Conservation (phyloP, 2,888 invertebrate species). For the Aquatica leii region DNA sequence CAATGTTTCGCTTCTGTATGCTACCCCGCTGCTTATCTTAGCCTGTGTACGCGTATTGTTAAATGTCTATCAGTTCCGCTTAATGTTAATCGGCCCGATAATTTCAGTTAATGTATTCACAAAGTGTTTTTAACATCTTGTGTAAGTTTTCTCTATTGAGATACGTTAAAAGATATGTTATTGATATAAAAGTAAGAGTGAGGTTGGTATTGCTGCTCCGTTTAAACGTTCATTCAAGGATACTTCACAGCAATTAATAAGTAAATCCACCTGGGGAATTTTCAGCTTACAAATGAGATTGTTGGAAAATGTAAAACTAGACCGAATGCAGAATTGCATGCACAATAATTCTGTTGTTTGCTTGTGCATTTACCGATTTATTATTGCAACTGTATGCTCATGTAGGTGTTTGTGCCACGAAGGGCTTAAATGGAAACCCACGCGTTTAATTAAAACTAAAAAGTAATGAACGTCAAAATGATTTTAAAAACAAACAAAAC, state of each 20-base stretch:
- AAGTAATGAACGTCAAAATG: too few species aligned
- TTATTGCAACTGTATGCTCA: too few species aligned
- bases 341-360: not conserved
- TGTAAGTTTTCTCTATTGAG: constrained; percentile 10
- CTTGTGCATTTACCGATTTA: not conserved
- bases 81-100: constrained; percentile 17
- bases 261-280: constrained; percentile 28
- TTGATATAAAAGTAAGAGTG: constrained; percentile 5
- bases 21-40: constrained; percentile 22
- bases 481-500: too few species aligned
- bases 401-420: too few species aligned
- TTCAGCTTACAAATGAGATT: constrained; percentile 21
- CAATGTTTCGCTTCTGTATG: constrained; percentile 28
- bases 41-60: constrained; percentile 24
- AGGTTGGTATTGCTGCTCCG: constrained; percentile 20
- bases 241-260: constrained; percentile 28
- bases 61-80: constrained; percentile 20
- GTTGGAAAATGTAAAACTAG: not conserved
- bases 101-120: constrained; percentile 16
- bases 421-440: too few species aligned
- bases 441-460: too few species aligned
- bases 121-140: constrained; percentile 16
- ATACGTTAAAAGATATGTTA: constrained; percentile 2
- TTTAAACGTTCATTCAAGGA: constrained; percentile 29
- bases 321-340: not conserved